phyloP scores from a whole-genome alignment of 2,113 vertebrate genomes.

The Thamnaconus septentrionalis region DNA sequence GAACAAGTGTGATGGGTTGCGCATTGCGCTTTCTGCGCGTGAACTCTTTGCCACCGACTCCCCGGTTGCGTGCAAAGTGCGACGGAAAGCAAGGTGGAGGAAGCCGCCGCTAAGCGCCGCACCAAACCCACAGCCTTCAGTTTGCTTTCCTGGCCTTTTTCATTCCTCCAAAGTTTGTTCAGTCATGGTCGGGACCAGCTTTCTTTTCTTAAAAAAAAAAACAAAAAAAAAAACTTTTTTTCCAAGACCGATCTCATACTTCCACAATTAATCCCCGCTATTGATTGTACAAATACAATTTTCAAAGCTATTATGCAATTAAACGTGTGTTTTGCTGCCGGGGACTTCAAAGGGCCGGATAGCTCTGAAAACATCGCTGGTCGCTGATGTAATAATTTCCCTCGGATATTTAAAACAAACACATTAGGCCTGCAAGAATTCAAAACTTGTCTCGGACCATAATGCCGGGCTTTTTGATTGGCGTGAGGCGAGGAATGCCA shows the following conservation, averaged over 20 bases:
- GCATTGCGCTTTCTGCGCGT: too few species aligned
- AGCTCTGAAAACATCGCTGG: conserved; percentile 81
- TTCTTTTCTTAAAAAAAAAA: neutral
- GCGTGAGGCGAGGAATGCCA: conserved; percentile 76
- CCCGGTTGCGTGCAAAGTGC: conserved; percentile 50
- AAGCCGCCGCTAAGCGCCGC: conserved; percentile 32
- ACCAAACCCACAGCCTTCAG: conserved; percentile 50
- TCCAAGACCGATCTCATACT: conserved; percentile 83
- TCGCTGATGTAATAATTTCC: conserved; percentile 93
- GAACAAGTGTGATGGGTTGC: too few species aligned
- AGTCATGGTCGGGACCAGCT: conserved; percentile 72
- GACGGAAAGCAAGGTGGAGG: conserved; percentile 58
- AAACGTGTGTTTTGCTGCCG: conserved; percentile 85
- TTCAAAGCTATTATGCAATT: conserved; percentile 92
- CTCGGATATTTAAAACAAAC: conserved; percentile 96
- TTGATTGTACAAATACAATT: conserved; percentile 91
- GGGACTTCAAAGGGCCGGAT: conserved; percentile 81
- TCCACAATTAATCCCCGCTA: conserved; percentile 83
- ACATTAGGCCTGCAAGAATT: conserved; percentile 90
- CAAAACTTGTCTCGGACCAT: conserved; percentile 88
- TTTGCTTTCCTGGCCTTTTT: conserved; percentile 51
- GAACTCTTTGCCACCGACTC: neutral
- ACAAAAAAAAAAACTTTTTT: conserved; percentile 4
- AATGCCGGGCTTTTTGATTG: conserved; percentile 84
- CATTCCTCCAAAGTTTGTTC: conserved; percentile 76